Base-by-base conservation (phyloP, 2,888 invertebrate genomes). In the Zaprionus obscuricornis region DNA sequence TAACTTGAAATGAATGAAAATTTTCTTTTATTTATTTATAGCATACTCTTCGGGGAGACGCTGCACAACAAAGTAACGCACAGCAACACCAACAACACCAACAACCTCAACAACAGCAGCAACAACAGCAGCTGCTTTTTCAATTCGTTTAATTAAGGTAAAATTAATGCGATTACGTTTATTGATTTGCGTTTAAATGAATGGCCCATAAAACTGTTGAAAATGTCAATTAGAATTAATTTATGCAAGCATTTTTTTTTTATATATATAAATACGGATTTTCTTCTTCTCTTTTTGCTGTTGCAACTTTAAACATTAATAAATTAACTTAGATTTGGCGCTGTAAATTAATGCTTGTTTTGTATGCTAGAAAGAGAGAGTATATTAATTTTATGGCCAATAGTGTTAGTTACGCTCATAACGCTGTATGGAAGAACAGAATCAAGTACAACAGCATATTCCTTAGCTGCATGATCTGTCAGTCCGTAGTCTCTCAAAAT, bases 201-300 rank as follows among this genome's bases (percentile, higher is more conserved):
- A 68, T 18, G 63, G 26, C 33, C 33, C 46, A 57, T 58, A 68
- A 70, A 63, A 73, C 54, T 56, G 56, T 64, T 70, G 51, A 59
- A 77, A 74, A 46, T 77, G 66, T 77, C 74, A 74, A 81, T 84
- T 77, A 62, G 49, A 60, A 45, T 62, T 77, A 77, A 69, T 81
- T 69, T 58, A 60, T 77, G 46, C 50, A 68, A 26, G 22, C 22
- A 16, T 27, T 3, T 8, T 20, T 14, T 26, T 11, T 14, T 20
- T 27, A 2, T 8, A 17, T 14, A 20, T 36, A n/a, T n/a, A n/a
- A n/a, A n/a, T n/a, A n/a, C n/a, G n/a, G n/a, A n/a, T 49, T 31
- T 33, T 24, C 11, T 33, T 17, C 22, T 37, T 10, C 2, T 11
- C 13, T 45, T 16, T 45, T 20, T 34, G 16, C 3, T 16, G 20